Percentiles rank a stretch among this genome's conserved stretches.
Evolutionary conservation across 2,888 invertebrate genomes (phyloP).

Genomic region (Hemistola chrysoprasaria): DNA sequence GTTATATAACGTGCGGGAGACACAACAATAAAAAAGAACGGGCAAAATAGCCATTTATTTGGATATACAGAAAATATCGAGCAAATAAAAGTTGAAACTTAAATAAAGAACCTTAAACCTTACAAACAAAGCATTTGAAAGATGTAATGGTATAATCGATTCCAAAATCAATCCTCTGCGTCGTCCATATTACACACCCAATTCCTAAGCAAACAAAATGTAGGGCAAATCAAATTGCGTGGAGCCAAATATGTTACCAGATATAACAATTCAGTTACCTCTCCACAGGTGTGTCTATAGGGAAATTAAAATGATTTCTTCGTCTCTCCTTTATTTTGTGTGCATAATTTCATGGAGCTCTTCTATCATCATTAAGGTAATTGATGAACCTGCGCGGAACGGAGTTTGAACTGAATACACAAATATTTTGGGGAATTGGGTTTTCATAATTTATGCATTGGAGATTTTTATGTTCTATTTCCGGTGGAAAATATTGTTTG

Average conservation of each 20-base stretch:
- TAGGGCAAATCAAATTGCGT: no score
- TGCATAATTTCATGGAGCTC: slow-evolving; percentile 23
- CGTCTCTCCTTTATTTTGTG: slow-evolving; percentile 18
- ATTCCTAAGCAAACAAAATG: background rate
- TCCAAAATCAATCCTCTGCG: no score
- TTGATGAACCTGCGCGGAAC: slow-evolving; percentile 22
- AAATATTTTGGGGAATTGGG: slow-evolving; percentile 20
- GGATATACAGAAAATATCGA: no score
- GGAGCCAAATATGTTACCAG: no score
- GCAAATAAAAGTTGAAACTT: no score
- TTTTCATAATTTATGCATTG: slow-evolving; percentile 17
- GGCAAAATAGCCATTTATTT: no score
- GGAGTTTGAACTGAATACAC: slow-evolving; percentile 19
- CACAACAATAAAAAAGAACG: no score
- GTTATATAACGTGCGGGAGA: no score
- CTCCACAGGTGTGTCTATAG: slow-evolving; percentile 12
- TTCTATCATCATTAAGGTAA: slow-evolving; percentile 32
- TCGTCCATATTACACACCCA: background rate
- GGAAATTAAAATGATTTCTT: slow-evolving; percentile 26
- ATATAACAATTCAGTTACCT: background rate
- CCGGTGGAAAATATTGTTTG: no score
- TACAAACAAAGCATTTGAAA: no score
- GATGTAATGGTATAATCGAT: no score
- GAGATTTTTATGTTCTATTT: slow-evolving; percentile 11
- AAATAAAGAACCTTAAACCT: no score